Evolutionary conservation across 2,113 vertebrate species (phyloP).

Genomic region (Xiphophorus hellerii): DNA sequence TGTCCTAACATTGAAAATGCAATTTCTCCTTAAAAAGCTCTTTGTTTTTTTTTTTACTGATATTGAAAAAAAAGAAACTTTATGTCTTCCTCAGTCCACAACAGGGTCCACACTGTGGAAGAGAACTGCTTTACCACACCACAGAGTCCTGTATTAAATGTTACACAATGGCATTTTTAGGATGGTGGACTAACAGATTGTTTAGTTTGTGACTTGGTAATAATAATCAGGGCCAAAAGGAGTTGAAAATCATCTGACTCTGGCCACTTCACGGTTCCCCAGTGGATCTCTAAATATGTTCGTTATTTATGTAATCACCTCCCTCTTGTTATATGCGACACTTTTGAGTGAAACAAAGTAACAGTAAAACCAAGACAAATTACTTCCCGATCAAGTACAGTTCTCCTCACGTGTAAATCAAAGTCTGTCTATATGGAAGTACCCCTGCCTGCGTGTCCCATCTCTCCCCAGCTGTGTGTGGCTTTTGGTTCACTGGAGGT

Average conservation of each 20-base stretch:
- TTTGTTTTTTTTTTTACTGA: too few relatives aligned
- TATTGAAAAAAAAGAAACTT: too few relatives aligned
- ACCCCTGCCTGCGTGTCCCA: constrained; percentile 47
- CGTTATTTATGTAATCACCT: constrained; percentile 25
- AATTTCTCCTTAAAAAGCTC: too few relatives aligned
- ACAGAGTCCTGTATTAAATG: neutral
- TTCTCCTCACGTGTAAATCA: constrained; percentile 52
- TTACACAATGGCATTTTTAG: too few relatives aligned
- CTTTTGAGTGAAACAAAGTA: constrained; percentile 29
- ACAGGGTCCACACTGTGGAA: neutral
- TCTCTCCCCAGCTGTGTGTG: constrained; percentile 71
- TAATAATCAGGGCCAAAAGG: neutral
- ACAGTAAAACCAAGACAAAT: constrained; percentile 42
- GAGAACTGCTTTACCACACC: neutral
- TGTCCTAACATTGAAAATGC: too few relatives aligned
- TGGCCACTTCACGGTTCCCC: neutral
- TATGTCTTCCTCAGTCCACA: neutral
- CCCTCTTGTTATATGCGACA: constrained; percentile 19
- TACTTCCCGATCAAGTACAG: constrained; percentile 42
- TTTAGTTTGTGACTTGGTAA: neutral
- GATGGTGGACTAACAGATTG: too few relatives aligned
- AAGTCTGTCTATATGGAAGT: constrained; percentile 52
- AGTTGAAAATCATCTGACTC: neutral
- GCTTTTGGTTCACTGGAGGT: constrained; percentile 87
- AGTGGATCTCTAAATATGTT: neutral